Conservation (phyloP, 2,888 invertebrate genomes). For the Conistra vaccinii region DNA sequence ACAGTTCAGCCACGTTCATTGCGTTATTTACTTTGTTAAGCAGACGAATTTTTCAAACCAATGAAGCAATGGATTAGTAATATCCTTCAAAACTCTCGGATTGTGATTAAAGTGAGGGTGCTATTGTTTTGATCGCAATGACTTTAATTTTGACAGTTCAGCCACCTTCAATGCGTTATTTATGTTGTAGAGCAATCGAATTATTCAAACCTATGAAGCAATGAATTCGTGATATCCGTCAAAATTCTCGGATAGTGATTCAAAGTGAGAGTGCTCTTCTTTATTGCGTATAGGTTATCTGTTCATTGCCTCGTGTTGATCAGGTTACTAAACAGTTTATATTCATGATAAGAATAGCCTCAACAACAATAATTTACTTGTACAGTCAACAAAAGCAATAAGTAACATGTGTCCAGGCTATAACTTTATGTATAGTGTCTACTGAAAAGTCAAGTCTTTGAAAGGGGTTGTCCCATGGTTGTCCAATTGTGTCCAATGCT, state of each 20-base stretch:
- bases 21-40: no score
- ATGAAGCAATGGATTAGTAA: no score
- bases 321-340: constrained; percentile 17
- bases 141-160: no score
- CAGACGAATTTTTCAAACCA: no score
- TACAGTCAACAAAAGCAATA: constrained; percentile 15
- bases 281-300: constrained; percentile 13
- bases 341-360: constrained; percentile 19
- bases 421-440: neutral
- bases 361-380: neutral
- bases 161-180: no score
- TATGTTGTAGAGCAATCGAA: no score
- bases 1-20: no score
- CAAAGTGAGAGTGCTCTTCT: neutral
- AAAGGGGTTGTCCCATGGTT: neutral
- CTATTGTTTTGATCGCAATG: neutral
- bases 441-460: neutral
- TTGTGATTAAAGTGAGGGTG: no score
- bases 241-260: no score
- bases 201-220: no score
- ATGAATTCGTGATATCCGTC: no score
- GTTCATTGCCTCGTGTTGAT: constrained; percentile 10
- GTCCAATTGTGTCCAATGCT: neutral
- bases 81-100: no score
- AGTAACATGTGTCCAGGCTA: neutral